These are phyloP conservation scores for Platorchestia sp. DNA, from an alignment of 1,140 invertebrate species.

Conservation along the genomic window DNA sequence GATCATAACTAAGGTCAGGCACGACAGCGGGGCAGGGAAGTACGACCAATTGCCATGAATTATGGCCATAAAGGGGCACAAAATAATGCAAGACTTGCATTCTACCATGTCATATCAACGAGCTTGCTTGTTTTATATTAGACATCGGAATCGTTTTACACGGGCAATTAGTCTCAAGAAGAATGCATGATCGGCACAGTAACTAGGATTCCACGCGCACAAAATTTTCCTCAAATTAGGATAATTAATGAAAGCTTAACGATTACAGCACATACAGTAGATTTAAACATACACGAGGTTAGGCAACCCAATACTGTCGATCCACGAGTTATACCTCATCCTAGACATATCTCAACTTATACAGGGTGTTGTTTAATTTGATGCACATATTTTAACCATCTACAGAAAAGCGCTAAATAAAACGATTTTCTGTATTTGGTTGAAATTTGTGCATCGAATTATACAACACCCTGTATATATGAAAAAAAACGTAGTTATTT, in stretches of 20 bases:
- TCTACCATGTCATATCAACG: not conserved
- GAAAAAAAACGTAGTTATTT: too few relatives aligned
- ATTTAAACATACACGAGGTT: not conserved
- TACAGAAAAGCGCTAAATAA: too few relatives aligned
- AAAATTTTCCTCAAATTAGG: not conserved
- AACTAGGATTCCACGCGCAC: not conserved
- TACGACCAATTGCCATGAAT: not conserved
- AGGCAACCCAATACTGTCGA: not conserved
- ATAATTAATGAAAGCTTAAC: not conserved
- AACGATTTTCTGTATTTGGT: too few relatives aligned
- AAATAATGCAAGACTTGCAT: not conserved
- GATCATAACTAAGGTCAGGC: not conserved
- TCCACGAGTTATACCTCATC: not conserved
- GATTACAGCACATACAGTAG: too few relatives aligned
- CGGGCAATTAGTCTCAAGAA: not conserved
- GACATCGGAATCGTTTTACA: not conserved
- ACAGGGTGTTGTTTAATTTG: too few relatives aligned
- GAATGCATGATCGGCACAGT: not conserved
- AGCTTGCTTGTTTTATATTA: not conserved
- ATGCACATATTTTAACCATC: too few relatives aligned
- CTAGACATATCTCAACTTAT: not conserved
- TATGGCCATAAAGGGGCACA: not conserved
- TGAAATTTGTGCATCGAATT: too few relatives aligned
- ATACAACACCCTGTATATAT: too few relatives aligned
- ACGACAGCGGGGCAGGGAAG: not conserved